Conservation (phyloP, 2,113 vertebrate species). For the Kryptolebias marmoratus region DNA sequence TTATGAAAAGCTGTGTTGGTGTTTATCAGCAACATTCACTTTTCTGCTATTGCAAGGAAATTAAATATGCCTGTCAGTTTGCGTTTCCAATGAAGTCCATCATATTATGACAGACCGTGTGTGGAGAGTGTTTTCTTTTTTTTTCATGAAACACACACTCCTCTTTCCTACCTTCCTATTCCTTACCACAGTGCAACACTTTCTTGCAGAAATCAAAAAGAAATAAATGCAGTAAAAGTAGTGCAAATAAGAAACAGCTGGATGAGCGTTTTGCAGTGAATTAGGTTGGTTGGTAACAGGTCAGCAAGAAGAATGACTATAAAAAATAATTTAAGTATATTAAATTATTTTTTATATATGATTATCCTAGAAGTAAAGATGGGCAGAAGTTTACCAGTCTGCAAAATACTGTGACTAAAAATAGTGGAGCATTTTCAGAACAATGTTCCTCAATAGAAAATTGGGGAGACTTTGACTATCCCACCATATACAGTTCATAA, state of each 20-base stretch:
- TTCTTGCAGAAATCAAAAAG: neutral
- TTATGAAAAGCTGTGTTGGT: slow-evolving; percentile 63
- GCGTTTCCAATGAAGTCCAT: slow-evolving; percentile 68
- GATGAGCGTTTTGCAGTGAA: too few species aligned
- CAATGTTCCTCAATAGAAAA: too few species aligned
- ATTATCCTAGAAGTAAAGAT: too few species aligned
- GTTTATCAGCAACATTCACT: slow-evolving; percentile 65
- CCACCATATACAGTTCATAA: too few species aligned
- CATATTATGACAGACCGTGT: slow-evolving; percentile 43
- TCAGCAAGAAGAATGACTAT: too few species aligned
- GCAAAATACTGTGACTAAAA: too few species aligned
- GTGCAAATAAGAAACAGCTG: neutral
- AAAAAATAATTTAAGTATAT: too few species aligned
- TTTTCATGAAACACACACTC: neutral
- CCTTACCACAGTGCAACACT: neutral
- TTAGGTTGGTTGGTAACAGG: too few species aligned
- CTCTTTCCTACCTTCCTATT: slow-evolving; percentile 1
- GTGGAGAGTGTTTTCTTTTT: neutral
- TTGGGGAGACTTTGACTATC: too few species aligned
- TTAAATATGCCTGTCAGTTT: slow-evolving; percentile 74
- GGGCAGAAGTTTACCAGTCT: too few species aligned
- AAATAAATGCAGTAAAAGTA: neutral
- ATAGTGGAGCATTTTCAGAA: too few species aligned
- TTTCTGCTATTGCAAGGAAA: slow-evolving; percentile 70
- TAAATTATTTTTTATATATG: too few species aligned